Conservation (phyloP, 2,797 vertebrate genomes). For the Steatocranus sp. region DNA sequence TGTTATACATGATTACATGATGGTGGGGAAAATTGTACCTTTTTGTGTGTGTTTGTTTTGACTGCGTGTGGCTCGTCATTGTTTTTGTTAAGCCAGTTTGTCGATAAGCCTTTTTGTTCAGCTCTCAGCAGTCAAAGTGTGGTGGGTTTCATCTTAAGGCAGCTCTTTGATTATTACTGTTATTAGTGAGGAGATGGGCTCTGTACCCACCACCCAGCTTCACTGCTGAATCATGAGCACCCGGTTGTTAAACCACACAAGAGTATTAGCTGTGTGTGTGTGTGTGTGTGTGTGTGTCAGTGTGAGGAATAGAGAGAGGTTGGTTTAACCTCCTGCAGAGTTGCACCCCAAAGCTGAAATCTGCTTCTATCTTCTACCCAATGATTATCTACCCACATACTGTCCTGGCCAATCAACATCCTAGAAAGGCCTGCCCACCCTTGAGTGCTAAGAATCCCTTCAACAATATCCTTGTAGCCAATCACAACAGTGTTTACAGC, state of each 20-base stretch:
- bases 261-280: not conserved
- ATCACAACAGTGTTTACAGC: slow-evolving; percentile 12
- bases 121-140: not conserved
- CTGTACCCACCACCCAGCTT: not conserved
- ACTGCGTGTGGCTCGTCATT: not conserved
- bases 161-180: slow-evolving; percentile 52
- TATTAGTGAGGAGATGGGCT: slow-evolving; percentile 53
- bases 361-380: slow-evolving; percentile 53
- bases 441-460: slow-evolving; percentile 28
- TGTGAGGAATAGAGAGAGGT: not conserved
- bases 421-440: slow-evolving; percentile 8
- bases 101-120: slow-evolving; percentile 4
- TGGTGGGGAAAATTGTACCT: not conserved
- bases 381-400: slow-evolving; percentile 60
- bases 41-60: not conserved
- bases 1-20: not conserved
- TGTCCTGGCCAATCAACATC: slow-evolving; percentile 51
- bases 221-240: slow-evolving; percentile 36
- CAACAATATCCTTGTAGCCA: slow-evolving; percentile 26
- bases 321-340: slow-evolving; percentile 40
- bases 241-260: slow-evolving; percentile 36
- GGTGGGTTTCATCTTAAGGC: slow-evolving; percentile 5
- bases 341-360: slow-evolving; percentile 60
- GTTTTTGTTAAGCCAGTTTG: not conserved
- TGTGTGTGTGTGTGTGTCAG: not conserved